Conservation (phyloP, 2,113 vertebrate genomes). For the Perca flavescens region DNA sequence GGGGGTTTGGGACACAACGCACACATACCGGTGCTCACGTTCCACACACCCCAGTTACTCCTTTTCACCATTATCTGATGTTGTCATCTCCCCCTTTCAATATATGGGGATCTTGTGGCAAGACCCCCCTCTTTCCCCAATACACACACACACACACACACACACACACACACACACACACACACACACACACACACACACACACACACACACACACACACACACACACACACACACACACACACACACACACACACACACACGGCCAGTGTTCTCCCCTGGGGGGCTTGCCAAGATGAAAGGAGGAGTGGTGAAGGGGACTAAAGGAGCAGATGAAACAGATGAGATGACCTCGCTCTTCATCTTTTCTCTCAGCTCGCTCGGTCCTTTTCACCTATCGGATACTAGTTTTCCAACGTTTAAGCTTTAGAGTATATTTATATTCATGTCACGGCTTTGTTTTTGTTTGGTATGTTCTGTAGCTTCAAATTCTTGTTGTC, state of each 20-base stretch:
- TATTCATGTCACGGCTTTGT: neutral
- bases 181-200: conserved; percentile 56
- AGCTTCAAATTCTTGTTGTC: neutral
- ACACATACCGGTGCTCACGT: neutral
- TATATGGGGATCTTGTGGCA: conserved; percentile 64
- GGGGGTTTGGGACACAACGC: neutral
- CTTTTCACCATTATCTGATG: conserved; percentile 69
- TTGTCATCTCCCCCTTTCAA: conserved; percentile 80
- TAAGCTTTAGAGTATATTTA: neutral
- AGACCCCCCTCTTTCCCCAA: conserved; percentile 42
- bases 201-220: conserved; percentile 55
- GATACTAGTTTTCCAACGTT: neutral
- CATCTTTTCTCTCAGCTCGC: conserved; percentile 33
- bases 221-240: conserved; percentile 56
- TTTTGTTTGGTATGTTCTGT: neutral
- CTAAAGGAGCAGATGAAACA: conserved; percentile 68
- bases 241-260: conserved; percentile 59
- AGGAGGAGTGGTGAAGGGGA: conserved; percentile 73
- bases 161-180: conserved; percentile 59
- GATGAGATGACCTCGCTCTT: conserved; percentile 73
- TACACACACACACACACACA: conserved; percentile 59
- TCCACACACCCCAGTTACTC: conserved; percentile 31
- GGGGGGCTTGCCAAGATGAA: conserved; percentile 80
- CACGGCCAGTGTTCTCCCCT: conserved; percentile 77
- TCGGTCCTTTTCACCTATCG: neutral